Conservation (phyloP, 2,888 invertebrate genomes). For the Pachymerium ferrugineum region DNA sequence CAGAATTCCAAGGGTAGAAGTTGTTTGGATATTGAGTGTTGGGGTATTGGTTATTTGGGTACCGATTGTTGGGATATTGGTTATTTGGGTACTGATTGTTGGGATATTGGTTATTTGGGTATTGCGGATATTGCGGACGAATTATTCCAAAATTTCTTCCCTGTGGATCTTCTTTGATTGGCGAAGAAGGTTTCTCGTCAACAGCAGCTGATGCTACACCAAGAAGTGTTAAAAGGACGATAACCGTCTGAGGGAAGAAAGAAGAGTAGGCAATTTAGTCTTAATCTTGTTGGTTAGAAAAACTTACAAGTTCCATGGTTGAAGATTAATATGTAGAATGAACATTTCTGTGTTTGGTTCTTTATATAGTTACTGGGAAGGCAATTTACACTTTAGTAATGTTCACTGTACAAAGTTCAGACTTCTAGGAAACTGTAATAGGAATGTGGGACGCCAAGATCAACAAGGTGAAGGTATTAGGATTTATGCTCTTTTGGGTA, state of each 20-base stretch:
- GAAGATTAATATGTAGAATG: no score
- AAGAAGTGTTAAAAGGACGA: not conserved
- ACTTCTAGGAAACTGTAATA: not conserved
- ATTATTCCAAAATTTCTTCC: not conserved
- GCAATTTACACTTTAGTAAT: not conserved
- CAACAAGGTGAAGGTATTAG: not conserved
- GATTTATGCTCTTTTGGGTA: not conserved
- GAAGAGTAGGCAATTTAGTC: no score
- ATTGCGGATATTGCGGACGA: constrained; percentile 14
- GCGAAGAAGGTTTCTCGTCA: not conserved
- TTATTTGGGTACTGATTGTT: not conserved
- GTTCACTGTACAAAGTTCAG: not conserved
- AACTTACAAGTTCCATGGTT: not conserved
- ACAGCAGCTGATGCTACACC: not conserved
- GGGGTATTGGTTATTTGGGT: not conserved
- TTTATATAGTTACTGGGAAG: not conserved
- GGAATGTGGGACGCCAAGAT: not conserved
- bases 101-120: not conserved
- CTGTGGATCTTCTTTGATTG: not conserved
- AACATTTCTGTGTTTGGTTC: no score
- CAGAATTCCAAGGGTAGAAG: no score
- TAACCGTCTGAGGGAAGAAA: not conserved
- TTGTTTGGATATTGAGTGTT: not conserved
- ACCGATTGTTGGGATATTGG: not conserved
- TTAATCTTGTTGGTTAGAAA: no score